phyloP scores from a whole-genome alignment of 64 coral and sea anemone genomes.

The Hydrozoanthus tunicans region DNA sequence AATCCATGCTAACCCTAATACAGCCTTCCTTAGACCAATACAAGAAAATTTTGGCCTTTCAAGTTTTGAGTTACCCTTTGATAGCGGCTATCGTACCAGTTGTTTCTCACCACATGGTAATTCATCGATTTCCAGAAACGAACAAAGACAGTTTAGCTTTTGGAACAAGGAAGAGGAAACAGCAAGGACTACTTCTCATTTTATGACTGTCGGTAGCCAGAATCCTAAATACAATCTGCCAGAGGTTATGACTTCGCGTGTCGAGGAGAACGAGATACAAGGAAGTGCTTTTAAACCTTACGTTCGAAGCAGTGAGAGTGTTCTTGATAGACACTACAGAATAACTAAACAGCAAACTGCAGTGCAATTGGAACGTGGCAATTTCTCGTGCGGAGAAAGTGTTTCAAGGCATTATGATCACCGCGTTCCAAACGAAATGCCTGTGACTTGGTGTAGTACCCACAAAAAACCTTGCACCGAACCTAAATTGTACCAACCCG shows the following conservation, averaged over 20 bases:
- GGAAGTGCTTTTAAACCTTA: conserved; percentile 36
- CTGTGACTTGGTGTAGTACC: background rate
- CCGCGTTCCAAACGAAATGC: background rate
- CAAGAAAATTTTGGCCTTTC: background rate
- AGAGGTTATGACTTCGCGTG: background rate
- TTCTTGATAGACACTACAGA: background rate
- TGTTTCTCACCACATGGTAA: conserved; percentile 7
- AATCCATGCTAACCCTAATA: background rate
- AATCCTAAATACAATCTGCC: background rate
- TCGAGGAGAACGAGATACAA: background rate
- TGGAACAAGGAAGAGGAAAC: background rate
- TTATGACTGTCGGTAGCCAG: background rate
- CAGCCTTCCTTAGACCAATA: background rate
- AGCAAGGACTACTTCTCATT: background rate
- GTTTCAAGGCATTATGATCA: background rate
- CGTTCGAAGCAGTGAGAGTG: background rate
- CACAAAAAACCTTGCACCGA: background rate
- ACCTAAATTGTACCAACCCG: background rate
- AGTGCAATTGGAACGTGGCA: background rate
- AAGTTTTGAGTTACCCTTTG: background rate
- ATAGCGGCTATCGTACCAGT: background rate
- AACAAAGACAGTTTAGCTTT: background rate
- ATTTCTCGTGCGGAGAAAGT: background rate
- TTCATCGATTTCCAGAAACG: conserved; percentile 7
- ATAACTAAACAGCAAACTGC: background rate